A percentile compares a stretch with the other conserved stretches of the same genome.
phyloP scores from a whole-genome alignment of 2,888 invertebrate species.

The Boloria euphrosyne region DNA sequence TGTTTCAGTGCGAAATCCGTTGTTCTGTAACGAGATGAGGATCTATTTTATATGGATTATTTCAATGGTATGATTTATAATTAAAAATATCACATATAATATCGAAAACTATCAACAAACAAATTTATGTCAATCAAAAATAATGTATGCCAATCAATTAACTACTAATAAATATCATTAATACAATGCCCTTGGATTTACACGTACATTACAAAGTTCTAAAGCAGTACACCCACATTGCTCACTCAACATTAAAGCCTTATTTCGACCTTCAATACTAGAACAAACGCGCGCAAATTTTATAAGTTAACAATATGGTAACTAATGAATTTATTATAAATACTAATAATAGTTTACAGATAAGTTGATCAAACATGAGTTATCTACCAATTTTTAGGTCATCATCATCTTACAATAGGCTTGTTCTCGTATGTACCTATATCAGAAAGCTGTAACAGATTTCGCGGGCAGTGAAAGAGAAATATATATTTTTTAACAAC shows the following conservation, averaged over 20 bases:
- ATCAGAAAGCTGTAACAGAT: too few species aligned
- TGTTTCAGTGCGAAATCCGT: slow-evolving; percentile 54
- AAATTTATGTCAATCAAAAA: too few species aligned
- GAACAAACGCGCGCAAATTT: slow-evolving; percentile 37
- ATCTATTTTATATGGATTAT: slow-evolving; percentile 68
- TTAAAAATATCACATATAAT: too few species aligned
- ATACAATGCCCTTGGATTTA: slow-evolving; percentile 26
- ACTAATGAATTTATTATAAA: slow-evolving; percentile 8
- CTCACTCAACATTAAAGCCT: slow-evolving; percentile 38
- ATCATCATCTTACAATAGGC: not conserved
- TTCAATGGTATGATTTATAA: slow-evolving; percentile 61
- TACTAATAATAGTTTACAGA: not conserved
- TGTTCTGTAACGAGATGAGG: slow-evolving; percentile 70
- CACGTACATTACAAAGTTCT: slow-evolving; percentile 33
- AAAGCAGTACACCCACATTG: slow-evolving; percentile 42
- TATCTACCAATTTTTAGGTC: not conserved
- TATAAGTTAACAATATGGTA: slow-evolving; percentile 37
- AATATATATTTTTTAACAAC: too few species aligned
- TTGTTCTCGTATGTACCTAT: not conserved
- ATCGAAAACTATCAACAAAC: not conserved
- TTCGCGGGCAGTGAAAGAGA: too few species aligned
- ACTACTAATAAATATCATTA: slow-evolving; percentile 4
- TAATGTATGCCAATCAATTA: not conserved
- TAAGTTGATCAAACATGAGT: not conserved
- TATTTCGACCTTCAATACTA: slow-evolving; percentile 44